Conservation (phyloP, 2,888 invertebrate genomes). For the Bombylius major region DNA sequence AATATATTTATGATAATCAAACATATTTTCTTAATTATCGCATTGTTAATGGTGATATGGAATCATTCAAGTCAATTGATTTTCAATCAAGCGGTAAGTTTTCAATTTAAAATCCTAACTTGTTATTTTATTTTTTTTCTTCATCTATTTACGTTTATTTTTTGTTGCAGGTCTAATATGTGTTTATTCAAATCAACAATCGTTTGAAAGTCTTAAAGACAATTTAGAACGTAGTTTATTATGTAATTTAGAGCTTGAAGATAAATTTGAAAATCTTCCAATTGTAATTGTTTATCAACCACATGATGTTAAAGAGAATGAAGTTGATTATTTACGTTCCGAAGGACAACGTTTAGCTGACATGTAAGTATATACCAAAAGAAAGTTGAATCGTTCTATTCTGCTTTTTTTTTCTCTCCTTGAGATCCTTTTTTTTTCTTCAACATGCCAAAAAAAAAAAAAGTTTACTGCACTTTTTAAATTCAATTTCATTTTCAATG, state of each 20-base stretch:
- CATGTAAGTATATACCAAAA: slow-evolving; percentile 43
- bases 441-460: too few relatives aligned
- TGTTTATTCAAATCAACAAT: slow-evolving; percentile 80
- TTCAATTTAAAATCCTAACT: not conserved
- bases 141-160: not conserved
- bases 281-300: slow-evolving; percentile 81
- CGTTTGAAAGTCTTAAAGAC: slow-evolving; percentile 82
- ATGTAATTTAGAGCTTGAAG: slow-evolving; percentile 81
- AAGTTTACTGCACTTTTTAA: too few relatives aligned
- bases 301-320: slow-evolving; percentile 73
- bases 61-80: slow-evolving; percentile 70
- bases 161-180: slow-evolving; percentile 56
- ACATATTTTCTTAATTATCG: slow-evolving; percentile 73
- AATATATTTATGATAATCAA: slow-evolving; percentile 67
- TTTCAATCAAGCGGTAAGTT: slow-evolving; percentile 75
- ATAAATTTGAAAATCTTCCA: slow-evolving; percentile 77
- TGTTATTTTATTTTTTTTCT: slow-evolving; percentile 4
- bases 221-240: slow-evolving; percentile 84
- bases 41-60: slow-evolving; percentile 78
- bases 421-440: too few relatives aligned
- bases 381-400: not conserved
- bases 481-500: too few relatives aligned
- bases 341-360: slow-evolving; percentile 84
- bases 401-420: not conserved
- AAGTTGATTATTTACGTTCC: slow-evolving; percentile 69